Percentiles rank a stretch among this genome's conserved stretches.
These are phyloP conservation scores for Ptychoptera albimana DNA, from an alignment of 2,888 invertebrate genomes.

Conservation along the genomic window DNA sequence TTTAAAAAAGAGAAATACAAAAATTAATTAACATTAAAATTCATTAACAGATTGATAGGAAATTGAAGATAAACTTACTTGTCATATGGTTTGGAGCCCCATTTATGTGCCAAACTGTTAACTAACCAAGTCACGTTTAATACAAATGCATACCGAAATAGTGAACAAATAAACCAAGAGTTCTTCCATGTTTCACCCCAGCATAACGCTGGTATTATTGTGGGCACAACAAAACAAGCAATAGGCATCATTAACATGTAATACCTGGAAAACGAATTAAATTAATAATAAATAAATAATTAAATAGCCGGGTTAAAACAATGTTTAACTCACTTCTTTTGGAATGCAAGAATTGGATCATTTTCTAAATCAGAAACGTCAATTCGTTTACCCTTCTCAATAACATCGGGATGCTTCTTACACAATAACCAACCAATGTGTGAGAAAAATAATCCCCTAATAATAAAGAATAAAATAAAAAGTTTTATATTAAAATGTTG, in stretches of 20 bases:
- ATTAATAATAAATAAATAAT: background rate
- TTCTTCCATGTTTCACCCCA: slow-evolving; percentile 61
- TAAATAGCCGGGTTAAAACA: background rate
- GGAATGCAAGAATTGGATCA: slow-evolving; percentile 74
- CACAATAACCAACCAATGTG: slow-evolving; percentile 91
- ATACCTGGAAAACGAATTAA: slow-evolving; percentile 35
- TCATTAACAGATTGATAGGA: background rate
- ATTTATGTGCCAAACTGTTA: slow-evolving; percentile 77
- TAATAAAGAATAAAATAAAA: background rate
- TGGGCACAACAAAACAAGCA: slow-evolving; percentile 62
- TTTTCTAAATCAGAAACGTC: slow-evolving; percentile 68
- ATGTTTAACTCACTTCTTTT: slow-evolving; percentile 55
- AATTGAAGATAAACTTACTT: slow-evolving; percentile 31
- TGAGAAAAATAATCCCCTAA: slow-evolving; percentile 86
- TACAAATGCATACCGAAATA: slow-evolving; percentile 63
- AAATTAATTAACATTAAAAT: background rate
- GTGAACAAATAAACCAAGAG: slow-evolving; percentile 49
- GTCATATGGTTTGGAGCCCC: slow-evolving; percentile 62
- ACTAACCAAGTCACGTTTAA: slow-evolving; percentile 83
- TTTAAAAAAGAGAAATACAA: slow-evolving; percentile 4
- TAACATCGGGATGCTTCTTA: slow-evolving; percentile 81
- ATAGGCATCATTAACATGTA: slow-evolving; percentile 60
- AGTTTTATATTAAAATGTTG: slow-evolving; percentile 19
- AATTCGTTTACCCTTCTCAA: slow-evolving; percentile 66
- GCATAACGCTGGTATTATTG: slow-evolving; percentile 52